Base-by-base conservation (phyloP, 2,113 vertebrate genomes). In the Apodemus sylvaticus region DNA sequence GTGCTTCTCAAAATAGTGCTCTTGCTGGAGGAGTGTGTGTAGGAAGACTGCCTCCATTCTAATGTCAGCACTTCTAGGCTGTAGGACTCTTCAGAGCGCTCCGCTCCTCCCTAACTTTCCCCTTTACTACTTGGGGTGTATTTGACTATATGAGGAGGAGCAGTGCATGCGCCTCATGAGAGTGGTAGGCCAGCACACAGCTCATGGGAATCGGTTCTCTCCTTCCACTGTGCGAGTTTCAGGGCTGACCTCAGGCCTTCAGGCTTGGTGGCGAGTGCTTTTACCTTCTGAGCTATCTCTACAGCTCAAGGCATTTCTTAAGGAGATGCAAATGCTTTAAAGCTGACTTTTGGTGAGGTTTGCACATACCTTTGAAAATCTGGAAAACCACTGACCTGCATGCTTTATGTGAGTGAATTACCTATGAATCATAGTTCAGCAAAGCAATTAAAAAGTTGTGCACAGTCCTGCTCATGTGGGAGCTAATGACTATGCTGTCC, bases 61-160 rank as follows among this genome's bases (percentile, higher is more conserved):
- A 39, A 20, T 2, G 2, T 5, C 29, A 22, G 89, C 8, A 2
- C 42, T 13, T 36, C 62, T 16, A 2, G 17, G 16, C 12, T 3
- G 0, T 10, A 4, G 36, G 53, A 12, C 71, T 39, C 8, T 3
- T 4, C 0, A 10, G 29, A 48, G 16, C 4, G n/a, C 3, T 86
- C 42, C 7, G 17, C 62, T 68, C 29, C 39, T 85, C 82, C 39
- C 39, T 45, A 31, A 62, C 29, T 31, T 17, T 4, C 60, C 42
- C 42, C 20, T 48, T 34, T 48, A 19, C 64, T 68, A 12, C 6
- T 36, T 34, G 36, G 16, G 48, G 39, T 51, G 45, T 51, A 31
- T 48, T 4, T 70, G 64, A 9, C 64, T 64, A 14, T 20, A 29
- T 86, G 29, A 45, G 83, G 64, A 20, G 83, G 81, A 42, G 9